Conservation (phyloP, 2,888 invertebrate genomes). For the Anoncus sp. region DNA sequence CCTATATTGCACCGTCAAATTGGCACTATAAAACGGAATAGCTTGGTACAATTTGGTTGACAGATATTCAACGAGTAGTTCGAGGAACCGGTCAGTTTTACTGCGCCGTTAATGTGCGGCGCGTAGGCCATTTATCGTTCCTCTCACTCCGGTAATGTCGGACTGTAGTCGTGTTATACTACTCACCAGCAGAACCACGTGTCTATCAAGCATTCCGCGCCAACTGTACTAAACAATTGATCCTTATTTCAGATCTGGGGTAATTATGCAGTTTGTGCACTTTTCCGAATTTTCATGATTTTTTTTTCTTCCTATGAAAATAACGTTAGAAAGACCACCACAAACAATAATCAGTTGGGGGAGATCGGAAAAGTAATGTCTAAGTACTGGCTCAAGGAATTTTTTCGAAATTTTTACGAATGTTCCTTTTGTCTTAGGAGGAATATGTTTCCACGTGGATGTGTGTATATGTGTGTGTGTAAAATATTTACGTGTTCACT, state of each 20-base stretch:
- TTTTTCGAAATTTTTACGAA: no score
- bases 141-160: background rate
- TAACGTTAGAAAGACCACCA: no score
- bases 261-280: no score
- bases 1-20: background rate
- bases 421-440: no score
- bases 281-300: no score
- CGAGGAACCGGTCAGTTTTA: background rate
- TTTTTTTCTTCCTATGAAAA: no score
- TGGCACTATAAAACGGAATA: background rate
- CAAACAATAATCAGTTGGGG: no score
- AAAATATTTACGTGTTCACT: no score
- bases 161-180: constrained; percentile 15
- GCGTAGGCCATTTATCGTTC: constrained; percentile 6
- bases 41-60: background rate
- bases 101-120: background rate
- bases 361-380: no score
- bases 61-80: background rate
- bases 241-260: background rate
- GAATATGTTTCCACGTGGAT: no score
- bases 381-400: no score
- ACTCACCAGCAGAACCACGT: constrained; percentile 10
- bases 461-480: no score
- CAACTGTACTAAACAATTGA: background rate
- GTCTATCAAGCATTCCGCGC: background rate